Percentiles rank a stretch among this genome's conserved stretches.
Conservation (phyloP, 1,140 invertebrate species). For the Drosophila ambigua region DNA sequence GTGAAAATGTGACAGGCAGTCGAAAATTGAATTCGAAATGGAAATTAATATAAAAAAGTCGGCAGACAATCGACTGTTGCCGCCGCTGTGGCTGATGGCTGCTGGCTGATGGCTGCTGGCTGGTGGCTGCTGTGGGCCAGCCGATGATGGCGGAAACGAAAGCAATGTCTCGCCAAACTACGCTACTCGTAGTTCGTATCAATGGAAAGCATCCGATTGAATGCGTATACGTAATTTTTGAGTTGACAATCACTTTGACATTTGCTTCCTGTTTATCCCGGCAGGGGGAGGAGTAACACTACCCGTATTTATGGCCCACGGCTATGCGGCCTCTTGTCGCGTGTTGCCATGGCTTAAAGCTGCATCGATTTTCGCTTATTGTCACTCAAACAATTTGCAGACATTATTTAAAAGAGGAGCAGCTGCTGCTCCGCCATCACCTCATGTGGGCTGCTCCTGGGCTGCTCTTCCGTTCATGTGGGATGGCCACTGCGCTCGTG, state of each 20-base stretch:
- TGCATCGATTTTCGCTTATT: constrained; percentile 22
- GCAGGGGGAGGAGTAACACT: too few species aligned
- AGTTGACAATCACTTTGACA: constrained; percentile 52
- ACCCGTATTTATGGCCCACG: constrained; percentile 40
- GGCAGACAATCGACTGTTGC: neutral
- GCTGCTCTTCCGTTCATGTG: too few species aligned
- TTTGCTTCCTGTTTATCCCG: constrained; percentile 46
- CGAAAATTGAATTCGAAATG: constrained; percentile 9
- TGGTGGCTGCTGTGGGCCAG: too few species aligned
- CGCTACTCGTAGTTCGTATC: constrained; percentile 1
- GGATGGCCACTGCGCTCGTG: constrained; percentile 4
- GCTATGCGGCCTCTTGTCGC: neutral
- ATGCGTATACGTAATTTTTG: constrained; percentile 34
- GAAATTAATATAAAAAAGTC: constrained; percentile 3
- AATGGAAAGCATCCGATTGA: constrained; percentile 11
- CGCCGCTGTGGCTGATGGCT: too few species aligned
- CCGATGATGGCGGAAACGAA: constrained; percentile 15
- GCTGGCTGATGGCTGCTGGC: too few species aligned
- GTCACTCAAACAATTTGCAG: constrained; percentile 41
- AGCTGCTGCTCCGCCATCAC: constrained; percentile 5
- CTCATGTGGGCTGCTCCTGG: constrained; percentile 1
- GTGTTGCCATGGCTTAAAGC: constrained; percentile 5
- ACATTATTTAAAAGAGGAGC: constrained; percentile 50
- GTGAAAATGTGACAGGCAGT: neutral
- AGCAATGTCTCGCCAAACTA: constrained; percentile 6